Conservation (phyloP, 1,140 invertebrate genomes). For the Drusus annulatus region DNA sequence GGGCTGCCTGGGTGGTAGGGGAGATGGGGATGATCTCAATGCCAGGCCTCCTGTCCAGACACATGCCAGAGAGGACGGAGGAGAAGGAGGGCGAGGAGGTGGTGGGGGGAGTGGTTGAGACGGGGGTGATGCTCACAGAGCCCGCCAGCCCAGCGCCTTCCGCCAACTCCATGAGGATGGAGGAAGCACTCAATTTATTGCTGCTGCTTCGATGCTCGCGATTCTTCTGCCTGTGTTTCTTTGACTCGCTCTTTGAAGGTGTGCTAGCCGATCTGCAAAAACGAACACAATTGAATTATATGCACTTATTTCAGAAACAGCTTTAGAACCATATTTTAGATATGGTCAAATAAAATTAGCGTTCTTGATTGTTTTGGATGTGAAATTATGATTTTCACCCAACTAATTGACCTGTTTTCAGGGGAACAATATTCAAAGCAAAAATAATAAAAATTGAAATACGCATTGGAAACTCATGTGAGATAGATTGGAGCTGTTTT, state of each 20-base stretch:
- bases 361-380: no score
- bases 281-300: background rate
- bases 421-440: no score
- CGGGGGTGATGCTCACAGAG: slow-evolving; percentile 86
- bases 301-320: background rate
- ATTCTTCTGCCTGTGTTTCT: slow-evolving; percentile 55
- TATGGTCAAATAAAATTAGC: no score
- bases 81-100: slow-evolving; percentile 64
- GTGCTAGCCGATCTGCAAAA: slow-evolving; percentile 41
- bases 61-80: slow-evolving; percentile 76
- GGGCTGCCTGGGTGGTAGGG: slow-evolving; percentile 73
- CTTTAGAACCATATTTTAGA: background rate
- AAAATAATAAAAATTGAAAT: no score
- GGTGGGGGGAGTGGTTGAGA: slow-evolving; percentile 67
- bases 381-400: no score
- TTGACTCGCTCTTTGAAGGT: slow-evolving; percentile 51
- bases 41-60: slow-evolving; percentile 79
- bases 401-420: no score
- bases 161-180: slow-evolving; percentile 71
- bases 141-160: slow-evolving; percentile 77
- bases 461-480: no score
- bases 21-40: slow-evolving; percentile 87
- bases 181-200: slow-evolving; percentile 62
- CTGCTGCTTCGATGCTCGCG: slow-evolving; percentile 46
- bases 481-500: no score